Evolutionary conservation across 2,888 invertebrate species (phyloP).

Genomic region (Flexamia atlantica): DNA sequence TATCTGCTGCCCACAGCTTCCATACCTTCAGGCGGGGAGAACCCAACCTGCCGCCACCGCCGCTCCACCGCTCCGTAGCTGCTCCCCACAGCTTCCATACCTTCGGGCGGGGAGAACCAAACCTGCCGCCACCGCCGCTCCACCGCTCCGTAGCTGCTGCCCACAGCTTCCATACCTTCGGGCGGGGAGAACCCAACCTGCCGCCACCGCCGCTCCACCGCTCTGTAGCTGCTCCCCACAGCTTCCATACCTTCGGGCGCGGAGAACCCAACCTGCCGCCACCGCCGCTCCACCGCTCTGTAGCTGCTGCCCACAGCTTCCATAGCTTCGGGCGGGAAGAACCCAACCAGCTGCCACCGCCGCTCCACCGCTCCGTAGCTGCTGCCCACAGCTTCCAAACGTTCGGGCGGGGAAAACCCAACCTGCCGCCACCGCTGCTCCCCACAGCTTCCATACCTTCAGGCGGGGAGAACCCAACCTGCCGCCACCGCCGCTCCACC

Average conservation of each 20-base stretch:
- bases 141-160: not conserved
- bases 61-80: not conserved
- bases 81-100: not conserved
- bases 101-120: not conserved
- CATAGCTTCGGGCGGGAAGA: not conserved
- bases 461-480: no score
- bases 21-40: no score
- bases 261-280: not conserved
- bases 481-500: not conserved
- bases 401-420: not conserved
- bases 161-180: not conserved
- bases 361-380: not conserved
- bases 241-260: not conserved
- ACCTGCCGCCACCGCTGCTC: not conserved
- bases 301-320: slow-evolving; percentile 5
- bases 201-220: not conserved
- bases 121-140: slow-evolving; percentile 4
- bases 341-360: not conserved
- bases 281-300: slow-evolving; percentile 2
- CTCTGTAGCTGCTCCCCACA: not conserved
- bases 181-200: not conserved
- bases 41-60: no score
- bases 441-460: not conserved
- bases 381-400: not conserved
- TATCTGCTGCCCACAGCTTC: no score